Percentiles rank a stretch among this genome's conserved stretches.
Evolutionary conservation across 2,113 vertebrate genomes (phyloP).

Genomic region (Hirundichthys speculiger): DNA sequence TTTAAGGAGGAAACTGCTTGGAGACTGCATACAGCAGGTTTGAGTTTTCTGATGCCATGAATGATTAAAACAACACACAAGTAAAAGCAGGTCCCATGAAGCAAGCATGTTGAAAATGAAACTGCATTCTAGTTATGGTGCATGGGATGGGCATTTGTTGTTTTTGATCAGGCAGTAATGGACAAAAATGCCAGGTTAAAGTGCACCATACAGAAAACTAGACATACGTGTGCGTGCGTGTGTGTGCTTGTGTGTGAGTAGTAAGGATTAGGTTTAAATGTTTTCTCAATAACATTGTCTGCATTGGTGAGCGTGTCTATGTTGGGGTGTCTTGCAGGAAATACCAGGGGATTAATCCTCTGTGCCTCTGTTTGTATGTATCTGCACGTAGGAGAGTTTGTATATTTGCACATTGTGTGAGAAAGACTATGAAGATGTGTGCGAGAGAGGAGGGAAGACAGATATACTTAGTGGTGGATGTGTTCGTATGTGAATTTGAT

Average conservation of each 20-base stretch:
- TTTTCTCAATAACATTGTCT: conserved; percentile 30
- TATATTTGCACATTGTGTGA: conserved; percentile 46
- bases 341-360: conserved; percentile 60
- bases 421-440: conserved; percentile 23
- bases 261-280: conserved; percentile 26
- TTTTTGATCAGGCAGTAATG: neutral
- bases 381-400: conserved; percentile 41
- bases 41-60: too few relatives aligned
- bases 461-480: conserved; percentile 20
- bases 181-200: neutral
- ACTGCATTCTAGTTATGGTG: too few relatives aligned
- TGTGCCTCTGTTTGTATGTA: conserved; percentile 38
- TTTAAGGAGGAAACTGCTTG: too few relatives aligned
- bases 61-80: too few relatives aligned
- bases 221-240: neutral
- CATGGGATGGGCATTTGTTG: neutral
- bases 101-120: too few relatives aligned
- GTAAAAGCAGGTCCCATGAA: too few relatives aligned
- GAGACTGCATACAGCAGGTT: too few relatives aligned
- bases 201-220: neutral
- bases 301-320: conserved; percentile 33
- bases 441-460: conserved; percentile 7
- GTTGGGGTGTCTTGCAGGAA: conserved; percentile 60
- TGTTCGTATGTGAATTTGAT: conserved; percentile 37
- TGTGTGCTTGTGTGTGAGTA: conserved; percentile 3